A percentile compares a stretch with the other conserved stretches of the same genome.
Conservation (phyloP, 2,113 vertebrate species). For the Macaca mulatta region DNA sequence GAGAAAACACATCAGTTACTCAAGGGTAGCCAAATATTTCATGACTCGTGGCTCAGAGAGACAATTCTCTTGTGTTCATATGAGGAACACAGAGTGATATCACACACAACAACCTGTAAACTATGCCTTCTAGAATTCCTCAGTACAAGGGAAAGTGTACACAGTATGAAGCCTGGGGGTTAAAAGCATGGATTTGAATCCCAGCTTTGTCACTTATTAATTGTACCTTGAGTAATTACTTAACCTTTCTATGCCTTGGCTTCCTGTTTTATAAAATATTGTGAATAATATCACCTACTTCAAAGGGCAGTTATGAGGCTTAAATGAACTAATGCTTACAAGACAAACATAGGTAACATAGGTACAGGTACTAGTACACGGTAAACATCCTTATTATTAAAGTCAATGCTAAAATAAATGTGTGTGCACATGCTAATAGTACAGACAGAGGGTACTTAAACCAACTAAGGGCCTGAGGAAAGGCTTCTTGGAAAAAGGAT, state of each 20-base stretch:
- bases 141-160: neutral
- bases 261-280: conserved; percentile 17
- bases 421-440: neutral
- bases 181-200: neutral
- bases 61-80: conserved; percentile 23
- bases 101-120: neutral
- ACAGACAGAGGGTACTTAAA: neutral
- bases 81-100: neutral
- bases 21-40: neutral
- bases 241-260: neutral
- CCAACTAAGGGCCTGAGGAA: neutral
- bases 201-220: neutral
- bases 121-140: neutral
- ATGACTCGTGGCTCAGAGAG: neutral
- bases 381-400: neutral
- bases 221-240: neutral
- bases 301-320: neutral
- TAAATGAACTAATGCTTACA: neutral
- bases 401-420: neutral
- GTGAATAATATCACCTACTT: neutral
- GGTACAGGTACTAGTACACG: neutral
- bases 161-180: neutral
- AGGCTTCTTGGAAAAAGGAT: neutral
- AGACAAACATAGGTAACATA: neutral
- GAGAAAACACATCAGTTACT: conserved; percentile 25